Conservation (phyloP, 2,888 invertebrate genomes). For the Lithophane semibrunnea region DNA sequence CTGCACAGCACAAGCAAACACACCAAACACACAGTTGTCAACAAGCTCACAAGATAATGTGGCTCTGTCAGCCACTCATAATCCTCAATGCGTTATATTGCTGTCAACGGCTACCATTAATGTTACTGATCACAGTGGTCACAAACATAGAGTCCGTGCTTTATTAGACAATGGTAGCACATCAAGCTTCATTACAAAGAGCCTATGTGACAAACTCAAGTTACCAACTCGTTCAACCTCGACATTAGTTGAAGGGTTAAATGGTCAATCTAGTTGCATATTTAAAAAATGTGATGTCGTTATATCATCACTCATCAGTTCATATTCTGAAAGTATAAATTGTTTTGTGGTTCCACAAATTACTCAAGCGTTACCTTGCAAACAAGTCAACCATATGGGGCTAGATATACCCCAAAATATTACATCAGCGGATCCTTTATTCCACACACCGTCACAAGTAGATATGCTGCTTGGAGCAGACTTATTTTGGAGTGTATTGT, state of each 20-base stretch:
- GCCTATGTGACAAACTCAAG: slow-evolving; percentile 11
- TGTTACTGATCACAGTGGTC: slow-evolving; percentile 14
- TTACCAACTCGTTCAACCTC: slow-evolving; percentile 8
- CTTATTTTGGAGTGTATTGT: slow-evolving; percentile 20
- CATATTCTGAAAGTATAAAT: slow-evolving; percentile 9
- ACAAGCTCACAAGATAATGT: slow-evolving; percentile 9
- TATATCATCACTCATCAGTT: slow-evolving; percentile 18
- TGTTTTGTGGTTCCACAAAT: slow-evolving; percentile 13
- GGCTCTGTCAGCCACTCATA: slow-evolving; percentile 7
- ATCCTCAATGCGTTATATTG: slow-evolving; percentile 9
- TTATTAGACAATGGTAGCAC: slow-evolving; percentile 24
- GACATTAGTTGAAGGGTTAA: slow-evolving; percentile 22
- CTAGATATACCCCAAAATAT: slow-evolving; percentile 15
- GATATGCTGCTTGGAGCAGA: slow-evolving; percentile 25
- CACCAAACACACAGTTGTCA: neutral
- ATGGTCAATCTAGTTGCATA: neutral
- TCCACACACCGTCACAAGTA: slow-evolving; percentile 20
- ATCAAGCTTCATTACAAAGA: slow-evolving; percentile 19
- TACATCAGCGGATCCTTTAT: slow-evolving; percentile 19
- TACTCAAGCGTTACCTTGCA: slow-evolving; percentile 17
- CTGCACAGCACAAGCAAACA: neutral
- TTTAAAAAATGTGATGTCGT: neutral
- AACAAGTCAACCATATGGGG: neutral
- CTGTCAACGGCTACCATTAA: slow-evolving; percentile 17
- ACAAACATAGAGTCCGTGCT: slow-evolving; percentile 2